phyloP scores from a whole-genome alignment of 2,888 invertebrate species.

The Furcula furcula region DNA sequence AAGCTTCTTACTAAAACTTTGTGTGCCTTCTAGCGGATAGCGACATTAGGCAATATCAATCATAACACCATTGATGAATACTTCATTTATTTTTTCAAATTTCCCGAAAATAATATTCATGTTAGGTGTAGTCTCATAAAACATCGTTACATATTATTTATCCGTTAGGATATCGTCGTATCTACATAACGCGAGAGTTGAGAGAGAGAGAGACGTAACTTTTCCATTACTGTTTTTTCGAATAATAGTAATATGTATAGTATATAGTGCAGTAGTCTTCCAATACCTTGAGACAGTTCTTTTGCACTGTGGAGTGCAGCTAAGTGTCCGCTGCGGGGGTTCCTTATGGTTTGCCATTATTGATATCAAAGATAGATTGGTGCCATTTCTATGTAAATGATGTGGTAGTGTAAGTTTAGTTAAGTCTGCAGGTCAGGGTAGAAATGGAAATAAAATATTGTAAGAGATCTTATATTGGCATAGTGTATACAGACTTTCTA shows the following conservation, averaged over 20 bases:
- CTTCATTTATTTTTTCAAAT: constrained; percentile 49
- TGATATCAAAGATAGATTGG: constrained; percentile 82
- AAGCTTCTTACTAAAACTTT: constrained; percentile 80
- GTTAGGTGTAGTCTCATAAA: constrained; percentile 44
- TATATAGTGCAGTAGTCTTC: constrained; percentile 80
- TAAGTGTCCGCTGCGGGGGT: constrained; percentile 71
- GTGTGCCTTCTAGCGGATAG: constrained; percentile 81
- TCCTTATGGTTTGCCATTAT: constrained; percentile 80
- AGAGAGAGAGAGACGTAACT: constrained; percentile 44
- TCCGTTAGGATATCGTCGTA: constrained; percentile 57
- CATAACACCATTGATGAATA: constrained; percentile 60
- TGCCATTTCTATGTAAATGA: constrained; percentile 80
- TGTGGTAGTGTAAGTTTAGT: constrained; percentile 78
- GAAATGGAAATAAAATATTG: constrained; percentile 75
- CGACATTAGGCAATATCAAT: constrained; percentile 75
- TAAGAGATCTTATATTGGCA: constrained; percentile 59
- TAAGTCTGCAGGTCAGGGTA: constrained; percentile 81
- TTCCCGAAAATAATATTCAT: constrained; percentile 41
- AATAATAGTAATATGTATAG: constrained; percentile 69
- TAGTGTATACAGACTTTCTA: constrained; percentile 58
- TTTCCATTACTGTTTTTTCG: constrained; percentile 61
- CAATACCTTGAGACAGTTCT: constrained; percentile 72
- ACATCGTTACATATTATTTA: constrained; percentile 48
- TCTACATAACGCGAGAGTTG: constrained; percentile 47
- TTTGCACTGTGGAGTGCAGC: constrained; percentile 46